Evolutionary conservation across 2,113 vertebrate genomes (phyloP), one percentile per base, ranked within the genome.

Genomic region (Sinocyclocheilus maitianheensis): DNA sequence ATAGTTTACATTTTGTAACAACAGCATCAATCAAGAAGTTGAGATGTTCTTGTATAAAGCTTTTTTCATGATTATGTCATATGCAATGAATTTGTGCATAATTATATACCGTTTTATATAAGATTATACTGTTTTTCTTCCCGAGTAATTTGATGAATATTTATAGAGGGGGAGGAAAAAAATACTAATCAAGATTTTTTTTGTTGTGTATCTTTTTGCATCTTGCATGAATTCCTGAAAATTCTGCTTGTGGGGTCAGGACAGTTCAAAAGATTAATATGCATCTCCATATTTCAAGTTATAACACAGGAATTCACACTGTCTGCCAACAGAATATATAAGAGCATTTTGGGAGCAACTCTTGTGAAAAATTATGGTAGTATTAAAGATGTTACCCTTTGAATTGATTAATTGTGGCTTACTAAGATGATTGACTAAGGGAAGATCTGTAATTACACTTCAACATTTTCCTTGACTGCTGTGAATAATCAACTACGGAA

Each of bases 191-290:
- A 43, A 8, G 8, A 43, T 43, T 5, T 43, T 43, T 9, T 43
- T 43, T 43, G 43, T 43, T 9, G 43, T 8, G 7, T 43, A 43
- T 8, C 8, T 43, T 43, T 43, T 43, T 43, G 43, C 43, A 26
- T 26, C 43, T 53, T 51, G 46, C 46, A 51, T 30, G 26, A 53
- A 55, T 30, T 53, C 24, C 16, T 18, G 40, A 53, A 20, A 18
- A 46, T 72, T 82, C 77, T 60, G 12, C 75, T 85, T 18, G 26
- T 4, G n/a, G 87, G 67, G 87, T 91, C 30, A 86, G 76, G 83
- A 91, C 84, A 81, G 90, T 91, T 90, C 60, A 85, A 24, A 82
- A 87, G 87, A 92, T 92, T 88, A 77, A 90, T 83, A 40, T 83
- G 84, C 69, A 84, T 91, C 84, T 86, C 55, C 60, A 85, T 88